Percentiles rank a stretch among this genome's conserved stretches.
phyloP scores from a whole-genome alignment of 2,797 vertebrate genomes.

The Dipus sagitta region DNA sequence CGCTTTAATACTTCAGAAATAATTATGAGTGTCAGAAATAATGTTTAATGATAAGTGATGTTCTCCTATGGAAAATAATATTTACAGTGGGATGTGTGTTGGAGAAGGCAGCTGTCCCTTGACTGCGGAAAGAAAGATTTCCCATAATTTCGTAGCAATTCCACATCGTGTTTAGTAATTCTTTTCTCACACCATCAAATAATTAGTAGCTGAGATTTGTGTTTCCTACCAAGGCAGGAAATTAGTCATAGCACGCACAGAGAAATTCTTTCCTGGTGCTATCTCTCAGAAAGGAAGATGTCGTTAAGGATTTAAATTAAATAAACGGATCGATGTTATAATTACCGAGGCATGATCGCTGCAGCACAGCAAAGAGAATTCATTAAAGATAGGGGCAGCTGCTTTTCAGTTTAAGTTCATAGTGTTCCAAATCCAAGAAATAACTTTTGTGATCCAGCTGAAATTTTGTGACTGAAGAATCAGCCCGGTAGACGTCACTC shows the following conservation, averaged over 20 bases:
- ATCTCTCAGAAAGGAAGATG: slow-evolving; percentile 28
- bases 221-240: slow-evolving; percentile 32
- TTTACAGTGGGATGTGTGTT: slow-evolving; percentile 35
- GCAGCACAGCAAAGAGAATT: slow-evolving; percentile 25
- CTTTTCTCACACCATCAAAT: neutral
- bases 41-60: slow-evolving; percentile 2
- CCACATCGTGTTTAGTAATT: neutral
- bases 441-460: slow-evolving; percentile 53
- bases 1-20: slow-evolving; percentile 29
- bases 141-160: neutral
- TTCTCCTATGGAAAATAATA: neutral
- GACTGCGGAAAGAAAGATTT: slow-evolving; percentile 38
- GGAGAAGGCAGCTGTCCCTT: slow-evolving; percentile 35
- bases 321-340: neutral
- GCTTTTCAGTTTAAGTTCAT: slow-evolving; percentile 3
- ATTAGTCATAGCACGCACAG: slow-evolving; percentile 52
- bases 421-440: slow-evolving; percentile 53
- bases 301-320: slow-evolving; percentile 59
- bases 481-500: neutral
- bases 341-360: slow-evolving; percentile 65
- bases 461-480: neutral
- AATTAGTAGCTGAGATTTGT: slow-evolving; percentile 20
- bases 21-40: slow-evolving; percentile 56
- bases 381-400: slow-evolving; percentile 44
- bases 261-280: slow-evolving; percentile 55